Conservation (phyloP, 1,140 invertebrate genomes). For the Diorhabda sublineata region DNA sequence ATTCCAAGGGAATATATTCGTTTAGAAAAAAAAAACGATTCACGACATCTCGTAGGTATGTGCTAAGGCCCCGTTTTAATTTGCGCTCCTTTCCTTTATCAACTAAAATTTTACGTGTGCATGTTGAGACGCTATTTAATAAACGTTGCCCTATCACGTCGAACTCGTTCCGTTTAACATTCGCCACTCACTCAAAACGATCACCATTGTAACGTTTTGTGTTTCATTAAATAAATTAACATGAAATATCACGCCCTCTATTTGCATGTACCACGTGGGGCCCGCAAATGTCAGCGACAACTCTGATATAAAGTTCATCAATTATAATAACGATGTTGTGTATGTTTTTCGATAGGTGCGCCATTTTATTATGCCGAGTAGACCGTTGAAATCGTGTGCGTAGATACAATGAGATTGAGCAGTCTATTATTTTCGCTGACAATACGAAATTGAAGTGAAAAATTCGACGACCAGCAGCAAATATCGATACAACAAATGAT, state of each 20-base stretch:
- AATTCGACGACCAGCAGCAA: too few relatives aligned
- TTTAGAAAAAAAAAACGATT: too few relatives aligned
- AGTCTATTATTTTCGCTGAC: too few relatives aligned
- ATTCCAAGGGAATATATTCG: too few relatives aligned
- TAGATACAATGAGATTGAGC: too few relatives aligned
- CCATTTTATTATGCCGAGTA: background rate
- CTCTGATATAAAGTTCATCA: background rate
- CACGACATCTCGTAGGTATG: background rate
- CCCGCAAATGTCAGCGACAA: conserved; percentile 9
- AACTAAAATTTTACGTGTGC: conserved; percentile 5
- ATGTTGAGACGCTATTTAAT: conserved; percentile 26
- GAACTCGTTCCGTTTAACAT: conserved; percentile 8
- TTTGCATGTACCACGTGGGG: conserved; percentile 13
- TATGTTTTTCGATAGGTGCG: background rate
- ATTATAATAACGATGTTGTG: background rate
- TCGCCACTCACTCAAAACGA: conserved; percentile 9
- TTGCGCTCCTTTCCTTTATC: background rate
- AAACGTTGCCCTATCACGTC: conserved; percentile 25
- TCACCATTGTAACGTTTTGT: conserved; percentile 11
- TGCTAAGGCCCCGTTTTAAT: background rate
- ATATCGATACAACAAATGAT: too few relatives aligned
- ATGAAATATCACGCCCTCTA: conserved; percentile 11
- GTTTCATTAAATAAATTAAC: conserved; percentile 17
- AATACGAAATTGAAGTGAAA: too few relatives aligned
- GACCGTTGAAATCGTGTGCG: too few relatives aligned